Evolutionary conservation across 1,140 invertebrate species (phyloP).

Genomic region (Nebria ingens): DNA sequence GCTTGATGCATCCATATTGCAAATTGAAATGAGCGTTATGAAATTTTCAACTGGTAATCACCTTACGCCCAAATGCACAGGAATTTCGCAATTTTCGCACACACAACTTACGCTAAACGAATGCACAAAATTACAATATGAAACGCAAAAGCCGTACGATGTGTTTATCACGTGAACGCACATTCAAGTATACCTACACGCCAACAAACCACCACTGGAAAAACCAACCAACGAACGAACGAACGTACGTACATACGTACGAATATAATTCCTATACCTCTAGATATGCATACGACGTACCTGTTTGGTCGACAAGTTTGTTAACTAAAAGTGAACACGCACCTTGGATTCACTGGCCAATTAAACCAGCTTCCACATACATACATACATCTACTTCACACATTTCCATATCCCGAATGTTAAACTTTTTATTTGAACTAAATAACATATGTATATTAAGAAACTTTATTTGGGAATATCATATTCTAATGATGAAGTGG

Average conservation of each 20-base stretch:
- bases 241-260: neutral
- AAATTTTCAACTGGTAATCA: conserved; percentile 7
- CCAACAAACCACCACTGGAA: neutral
- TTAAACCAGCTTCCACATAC: neutral
- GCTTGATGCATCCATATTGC: neutral
- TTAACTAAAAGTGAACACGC: neutral
- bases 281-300: neutral
- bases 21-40: conserved; percentile 9
- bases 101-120: conserved; percentile 1
- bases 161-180: neutral
- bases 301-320: too few relatives aligned
- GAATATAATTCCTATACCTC: neutral
- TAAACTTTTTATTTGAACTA: too few relatives aligned
- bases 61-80: neutral
- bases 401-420: too few relatives aligned
- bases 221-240: neutral
- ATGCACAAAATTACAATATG: conserved; percentile 9
- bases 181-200: neutral
- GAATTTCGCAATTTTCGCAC: conserved; percentile 6
- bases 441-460: too few relatives aligned
- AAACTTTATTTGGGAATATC: too few relatives aligned
- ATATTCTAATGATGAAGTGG: too few relatives aligned
- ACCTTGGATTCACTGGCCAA: neutral
- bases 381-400: too few relatives aligned
- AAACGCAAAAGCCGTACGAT: neutral